Percentiles rank a stretch among this genome's conserved stretches.
These are phyloP conservation scores for Labeo catla DNA, from an alignment of 2,113 vertebrate genomes.

Conservation along the genomic window DNA sequence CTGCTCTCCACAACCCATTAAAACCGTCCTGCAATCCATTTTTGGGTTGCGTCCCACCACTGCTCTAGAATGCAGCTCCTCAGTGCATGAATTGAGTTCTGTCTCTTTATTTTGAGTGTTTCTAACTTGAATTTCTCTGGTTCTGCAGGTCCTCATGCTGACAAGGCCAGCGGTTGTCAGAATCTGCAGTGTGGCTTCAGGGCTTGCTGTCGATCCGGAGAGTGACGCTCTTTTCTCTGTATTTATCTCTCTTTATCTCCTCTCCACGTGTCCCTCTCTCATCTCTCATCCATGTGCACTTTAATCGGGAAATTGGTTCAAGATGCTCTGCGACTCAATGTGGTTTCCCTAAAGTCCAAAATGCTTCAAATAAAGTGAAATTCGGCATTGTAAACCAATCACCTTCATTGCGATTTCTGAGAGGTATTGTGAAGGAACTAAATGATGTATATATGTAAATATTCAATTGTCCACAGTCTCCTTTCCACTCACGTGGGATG, in stretches of 20 bases:
- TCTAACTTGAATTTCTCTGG: neutral
- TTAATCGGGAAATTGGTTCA: constrained; percentile 31
- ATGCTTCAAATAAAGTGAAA: neutral
- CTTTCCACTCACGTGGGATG: neutral
- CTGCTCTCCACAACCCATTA: neutral
- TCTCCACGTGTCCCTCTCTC: neutral
- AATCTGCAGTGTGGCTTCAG: constrained; percentile 99
- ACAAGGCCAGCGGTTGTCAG: constrained; percentile 98
- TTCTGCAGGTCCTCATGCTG: constrained; percentile 90
- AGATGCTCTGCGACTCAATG: neutral
- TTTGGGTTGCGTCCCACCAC: neutral
- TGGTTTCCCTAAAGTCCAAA: neutral
- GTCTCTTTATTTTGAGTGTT: neutral
- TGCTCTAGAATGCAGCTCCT: neutral
- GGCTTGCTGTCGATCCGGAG: constrained; percentile 97
- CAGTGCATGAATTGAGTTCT: neutral
- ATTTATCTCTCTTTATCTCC: neutral
- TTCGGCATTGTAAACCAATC: neutral
- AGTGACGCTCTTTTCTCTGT: constrained; percentile 78
- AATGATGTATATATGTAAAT: constrained; percentile 57
- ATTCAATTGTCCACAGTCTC: neutral
- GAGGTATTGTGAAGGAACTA: constrained; percentile 21
- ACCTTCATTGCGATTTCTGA: neutral
- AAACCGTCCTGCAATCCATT: too few relatives aligned
- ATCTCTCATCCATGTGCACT: constrained; percentile 48